Conservation (phyloP, 1,140 invertebrate species). For the Drosophila paulistorum region DNA sequence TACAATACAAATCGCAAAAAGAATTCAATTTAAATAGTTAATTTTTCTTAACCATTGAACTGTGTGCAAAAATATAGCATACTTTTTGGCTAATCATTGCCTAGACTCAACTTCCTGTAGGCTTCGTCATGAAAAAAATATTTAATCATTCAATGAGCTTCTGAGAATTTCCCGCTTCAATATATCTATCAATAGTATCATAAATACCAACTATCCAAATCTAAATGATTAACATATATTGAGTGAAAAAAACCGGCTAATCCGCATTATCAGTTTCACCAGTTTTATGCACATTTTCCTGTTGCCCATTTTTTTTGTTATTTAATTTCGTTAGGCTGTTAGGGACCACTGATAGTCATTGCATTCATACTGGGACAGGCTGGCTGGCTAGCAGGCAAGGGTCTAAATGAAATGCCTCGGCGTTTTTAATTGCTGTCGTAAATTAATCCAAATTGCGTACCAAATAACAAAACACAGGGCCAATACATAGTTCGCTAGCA, state of each 20-base stretch:
- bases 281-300: constrained; percentile 77
- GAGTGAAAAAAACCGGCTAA: constrained; percentile 53
- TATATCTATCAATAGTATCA: constrained; percentile 40
- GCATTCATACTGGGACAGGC: constrained; percentile 32
- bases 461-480: constrained; percentile 49
- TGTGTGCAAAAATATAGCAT: constrained; percentile 1
- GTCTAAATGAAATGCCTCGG: constrained; percentile 49
- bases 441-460: constrained; percentile 77
- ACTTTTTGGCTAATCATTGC: constrained; percentile 26
- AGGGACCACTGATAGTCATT: constrained; percentile 10
- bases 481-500: background rate
- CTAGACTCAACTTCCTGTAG: constrained; percentile 32
- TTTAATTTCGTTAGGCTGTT: constrained; percentile 48
- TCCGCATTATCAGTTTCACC: constrained; percentile 58
- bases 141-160: constrained; percentile 32
- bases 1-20: background rate
- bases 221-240: constrained; percentile 60
- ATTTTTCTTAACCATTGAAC: background rate
- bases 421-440: constrained; percentile 79
- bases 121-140: constrained; percentile 20
- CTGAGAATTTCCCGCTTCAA: constrained; percentile 44
- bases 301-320: constrained; percentile 39
- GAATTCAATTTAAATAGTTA: background rate
- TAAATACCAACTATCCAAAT: constrained; percentile 57
- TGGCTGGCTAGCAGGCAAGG: background rate